phyloP scores from a whole-genome alignment of 2,797 vertebrate genomes.

The Pipistrellus nathusii region DNA sequence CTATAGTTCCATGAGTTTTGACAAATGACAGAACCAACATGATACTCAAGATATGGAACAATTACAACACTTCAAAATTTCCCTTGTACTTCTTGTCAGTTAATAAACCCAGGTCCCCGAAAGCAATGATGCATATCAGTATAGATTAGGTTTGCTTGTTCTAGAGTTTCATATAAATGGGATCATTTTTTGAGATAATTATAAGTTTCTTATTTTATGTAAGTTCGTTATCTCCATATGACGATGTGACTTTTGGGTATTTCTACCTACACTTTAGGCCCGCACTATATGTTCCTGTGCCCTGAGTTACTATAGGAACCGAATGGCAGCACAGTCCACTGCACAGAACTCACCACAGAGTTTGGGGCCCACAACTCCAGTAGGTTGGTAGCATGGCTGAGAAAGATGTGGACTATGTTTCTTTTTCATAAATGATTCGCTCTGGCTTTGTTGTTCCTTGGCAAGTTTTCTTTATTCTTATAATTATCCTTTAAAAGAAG shows the following conservation, averaged over 20 bases:
- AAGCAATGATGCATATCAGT: background rate
- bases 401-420: background rate
- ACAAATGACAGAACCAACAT: background rate
- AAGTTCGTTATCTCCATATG: background rate
- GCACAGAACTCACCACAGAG: background rate
- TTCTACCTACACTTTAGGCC: background rate
- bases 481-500: background rate
- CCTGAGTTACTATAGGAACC: background rate
- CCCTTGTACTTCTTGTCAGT: background rate
- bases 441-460: background rate
- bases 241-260: background rate
- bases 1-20: background rate
- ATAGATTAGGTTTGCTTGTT: background rate
- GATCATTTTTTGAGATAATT: background rate
- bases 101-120: background rate
- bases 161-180: background rate
- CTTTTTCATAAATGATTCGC: constrained; percentile 6
- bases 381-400: background rate
- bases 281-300: background rate
- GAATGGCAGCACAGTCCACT: background rate
- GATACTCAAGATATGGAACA: background rate
- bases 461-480: background rate
- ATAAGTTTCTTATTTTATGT: background rate
- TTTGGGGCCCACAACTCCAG: background rate
- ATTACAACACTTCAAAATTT: background rate